Evolutionary conservation across 2,888 invertebrate species (phyloP), one percentile per base, ranked within the genome.

Genomic region (Rhamnusium bicolor): DNA sequence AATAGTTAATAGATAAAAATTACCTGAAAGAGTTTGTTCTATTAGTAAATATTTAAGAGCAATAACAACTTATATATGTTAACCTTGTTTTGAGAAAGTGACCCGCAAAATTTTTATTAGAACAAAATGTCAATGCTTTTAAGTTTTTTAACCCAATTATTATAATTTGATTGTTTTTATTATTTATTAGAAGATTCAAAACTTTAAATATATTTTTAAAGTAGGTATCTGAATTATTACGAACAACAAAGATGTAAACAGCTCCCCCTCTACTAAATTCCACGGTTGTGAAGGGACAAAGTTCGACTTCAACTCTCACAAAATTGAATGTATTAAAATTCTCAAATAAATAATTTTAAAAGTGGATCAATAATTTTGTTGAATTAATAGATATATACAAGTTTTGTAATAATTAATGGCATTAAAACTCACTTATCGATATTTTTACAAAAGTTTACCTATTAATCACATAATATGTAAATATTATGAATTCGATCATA

Each of bases 31-130:
- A 32, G 32, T 32, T 6, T 32, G 3, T 10, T 8, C 29, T 29
- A 29, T 12, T 10, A 6, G 12, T 12, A 40, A 40, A 12, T n/a
- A 40, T 40, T n/a, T 4, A 40, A 40, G n/a, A 40, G 40, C 40
- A 40, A 40, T 40, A 40, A 40, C 40, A 40, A 40, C n/a, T 40
- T 40, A 40, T 40, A 40, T n/a, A 40, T n/a, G 40, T 16, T 29
- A 29, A 32, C 58, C 58, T 58, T 58, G 58, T 18, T 58, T 18
- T 10, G 58, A 32, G 58, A 58, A 58, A 58, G 58, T 58, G 58
- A 40, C 40, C n/a, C 40, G 40, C 12, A 32, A 32, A 32, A 58
- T 29, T 56, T 58, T 32, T 32, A 29, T 27, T 6, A 24, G n/a
- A n/a, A n/a, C n/a, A 56, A 56, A 53, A 18, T 53, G 53, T 21